Conservation (phyloP, 2,113 vertebrate species). For the Pseudonaja textilis region DNA sequence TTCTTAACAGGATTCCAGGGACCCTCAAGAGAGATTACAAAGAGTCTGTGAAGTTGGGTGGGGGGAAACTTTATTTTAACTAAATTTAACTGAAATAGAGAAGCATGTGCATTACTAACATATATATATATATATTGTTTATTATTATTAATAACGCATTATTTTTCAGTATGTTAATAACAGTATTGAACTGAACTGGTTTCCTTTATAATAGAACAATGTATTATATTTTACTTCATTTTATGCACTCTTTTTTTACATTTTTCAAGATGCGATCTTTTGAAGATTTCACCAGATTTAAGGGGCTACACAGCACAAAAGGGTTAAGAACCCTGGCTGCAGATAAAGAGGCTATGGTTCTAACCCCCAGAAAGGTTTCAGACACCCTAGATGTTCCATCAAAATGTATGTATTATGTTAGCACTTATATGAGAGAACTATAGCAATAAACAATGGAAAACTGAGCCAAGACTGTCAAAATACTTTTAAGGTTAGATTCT, state of each 20-base stretch:
- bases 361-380: not conserved
- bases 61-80: not conserved
- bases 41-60: not conserved
- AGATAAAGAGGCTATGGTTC: not conserved
- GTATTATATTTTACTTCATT: not conserved
- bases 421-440: not conserved
- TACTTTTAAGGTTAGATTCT: not conserved
- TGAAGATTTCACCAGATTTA: not conserved
- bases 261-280: not conserved
- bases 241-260: not conserved
- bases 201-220: not conserved
- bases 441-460: no score
- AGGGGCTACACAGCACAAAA: not conserved
- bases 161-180: not conserved
- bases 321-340: not conserved
- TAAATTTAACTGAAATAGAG: not conserved
- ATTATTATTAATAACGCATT: not conserved
- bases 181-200: not conserved
- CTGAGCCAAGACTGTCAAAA: not conserved
- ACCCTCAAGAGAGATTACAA: not conserved
- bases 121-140: not conserved
- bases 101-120: not conserved
- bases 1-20: not conserved
- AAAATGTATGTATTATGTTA: not conserved
- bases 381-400: not conserved